Evolutionary conservation across 2,797 vertebrate species (phyloP).

Genomic region (Carcharodon carcharias): DNA sequence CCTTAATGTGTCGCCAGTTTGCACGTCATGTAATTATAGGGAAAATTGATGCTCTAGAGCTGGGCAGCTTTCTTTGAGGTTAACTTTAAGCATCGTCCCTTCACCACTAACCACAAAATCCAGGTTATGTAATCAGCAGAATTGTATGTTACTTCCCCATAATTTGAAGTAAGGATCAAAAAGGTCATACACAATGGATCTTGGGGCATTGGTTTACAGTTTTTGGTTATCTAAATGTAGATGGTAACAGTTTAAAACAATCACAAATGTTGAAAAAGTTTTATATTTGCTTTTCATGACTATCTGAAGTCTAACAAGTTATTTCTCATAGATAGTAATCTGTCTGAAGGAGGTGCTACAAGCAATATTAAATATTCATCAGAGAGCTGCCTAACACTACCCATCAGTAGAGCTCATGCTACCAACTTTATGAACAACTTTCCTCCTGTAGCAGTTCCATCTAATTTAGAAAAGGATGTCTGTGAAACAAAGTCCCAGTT

Average conservation of each 20-base stretch:
- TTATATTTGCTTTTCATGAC: too few species aligned
- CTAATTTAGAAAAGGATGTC: constrained; percentile 51
- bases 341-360: constrained; percentile 46
- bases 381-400: constrained; percentile 53
- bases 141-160: neutral
- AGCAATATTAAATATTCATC: constrained; percentile 57
- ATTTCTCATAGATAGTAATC: constrained; percentile 50
- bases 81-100: neutral
- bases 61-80: neutral
- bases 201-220: constrained; percentile 45
- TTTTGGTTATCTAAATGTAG: constrained; percentile 40
- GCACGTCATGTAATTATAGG: neutral
- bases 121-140: neutral
- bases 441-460: constrained; percentile 48
- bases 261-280: neutral
- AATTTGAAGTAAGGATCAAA: neutral
- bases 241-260: constrained; percentile 42
- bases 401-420: constrained; percentile 54
- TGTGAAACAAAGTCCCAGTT: constrained; percentile 55
- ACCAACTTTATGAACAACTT: constrained; percentile 57
- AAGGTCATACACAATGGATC: neutral
- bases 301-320: constrained; percentile 34
- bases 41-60: neutral
- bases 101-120: neutral
- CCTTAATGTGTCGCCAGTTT: neutral